Evolutionary conservation across 2,888 invertebrate genomes (phyloP), one percentile per base, ranked within the genome.

Genomic region (Drosophila neotestacea): DNA sequence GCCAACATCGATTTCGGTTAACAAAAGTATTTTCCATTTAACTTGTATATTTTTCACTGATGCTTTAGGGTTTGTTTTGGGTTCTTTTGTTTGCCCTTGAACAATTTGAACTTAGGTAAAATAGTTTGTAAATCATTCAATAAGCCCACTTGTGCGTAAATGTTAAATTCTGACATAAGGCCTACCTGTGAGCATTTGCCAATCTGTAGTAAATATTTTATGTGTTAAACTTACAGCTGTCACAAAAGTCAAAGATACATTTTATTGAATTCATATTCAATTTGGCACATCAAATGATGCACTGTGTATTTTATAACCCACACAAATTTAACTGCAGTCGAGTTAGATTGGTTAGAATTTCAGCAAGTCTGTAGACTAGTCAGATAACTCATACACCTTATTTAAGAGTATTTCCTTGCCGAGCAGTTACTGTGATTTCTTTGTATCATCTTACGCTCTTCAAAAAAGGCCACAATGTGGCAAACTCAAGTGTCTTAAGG

Each of bases 21-120:
- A 52, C 47, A 61, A 38, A 42, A 39, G 22, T 59, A 77, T 65
- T 58, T 52, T 41, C 32, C 55, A 77, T 73, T 59, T 39, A 56
- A 48, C 59, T 48, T 74, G 38, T 44, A 27, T 68, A 42, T 62
- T 38, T 50, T 55, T 58, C 51, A 42, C 16, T 48, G 6, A 27
- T 36, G 11, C 47, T 54, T 54, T 39, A 46, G 46, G n/a, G 34
- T 9, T 13, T 34, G 28, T 16, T 38, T 54, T 36, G 4, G 46
- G 7, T 13, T 28, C 10, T 22, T 27, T 11, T 48, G 22, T 28
- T 32, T 58, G 34, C 11, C 58, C 56, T 56, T 55, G 16, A 47
- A 41, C 27, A 28, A 36, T 10, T 27, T 10, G 36, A 38, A 38
- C 39, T 32, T 41, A 16, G 13, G 10, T 32, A 38, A 16, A 60